phyloP scores from a whole-genome alignment of 2,113 vertebrate genomes.

The Sterna hirundo region DNA sequence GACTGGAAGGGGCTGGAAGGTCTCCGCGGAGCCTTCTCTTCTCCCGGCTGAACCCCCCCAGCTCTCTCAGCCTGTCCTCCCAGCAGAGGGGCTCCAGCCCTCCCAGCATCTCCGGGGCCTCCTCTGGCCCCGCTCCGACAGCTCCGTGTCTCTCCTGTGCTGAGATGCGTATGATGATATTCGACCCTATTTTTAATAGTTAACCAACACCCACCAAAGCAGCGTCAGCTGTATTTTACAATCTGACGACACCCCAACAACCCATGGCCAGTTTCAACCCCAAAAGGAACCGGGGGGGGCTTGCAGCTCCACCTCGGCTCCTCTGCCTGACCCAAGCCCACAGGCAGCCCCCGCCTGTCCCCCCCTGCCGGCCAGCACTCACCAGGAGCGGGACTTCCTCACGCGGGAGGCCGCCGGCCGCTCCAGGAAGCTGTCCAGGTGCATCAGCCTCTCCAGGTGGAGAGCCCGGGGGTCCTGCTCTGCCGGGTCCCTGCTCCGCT shows the following conservation, averaged over 20 bases:
- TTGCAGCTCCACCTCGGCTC: accelerated
- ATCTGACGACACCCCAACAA: too few relatives aligned
- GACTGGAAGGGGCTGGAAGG: too few relatives aligned
- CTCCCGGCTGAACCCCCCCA: too few relatives aligned
- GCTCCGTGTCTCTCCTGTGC: neutral
- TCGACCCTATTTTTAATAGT: neutral
- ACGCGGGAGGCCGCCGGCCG: slow-evolving; percentile 78
- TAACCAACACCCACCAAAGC: neutral
- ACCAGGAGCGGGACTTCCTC: slow-evolving; percentile 93
- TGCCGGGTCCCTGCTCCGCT: slow-evolving; percentile 68
- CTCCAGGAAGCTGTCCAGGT: slow-evolving; percentile 84
- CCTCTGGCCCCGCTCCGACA: neutral
- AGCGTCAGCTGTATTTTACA: accelerated
- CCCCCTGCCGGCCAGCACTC: neutral
- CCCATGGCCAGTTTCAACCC: neutral
- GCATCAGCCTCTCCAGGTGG: slow-evolving; percentile 79
- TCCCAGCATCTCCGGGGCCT: accelerated
- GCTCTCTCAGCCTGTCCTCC: too few relatives aligned
- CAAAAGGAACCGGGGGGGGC: accelerated
- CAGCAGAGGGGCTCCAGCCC: neutral
- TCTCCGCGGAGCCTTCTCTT: too few relatives aligned
- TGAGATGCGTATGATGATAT: neutral
- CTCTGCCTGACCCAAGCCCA: accelerated
- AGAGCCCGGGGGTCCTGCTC: slow-evolving; percentile 80
- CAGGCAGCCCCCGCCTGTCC: accelerated